phyloP scores from a whole-genome alignment of 2,113 vertebrate genomes.

The Oreochromis tanganicae region DNA sequence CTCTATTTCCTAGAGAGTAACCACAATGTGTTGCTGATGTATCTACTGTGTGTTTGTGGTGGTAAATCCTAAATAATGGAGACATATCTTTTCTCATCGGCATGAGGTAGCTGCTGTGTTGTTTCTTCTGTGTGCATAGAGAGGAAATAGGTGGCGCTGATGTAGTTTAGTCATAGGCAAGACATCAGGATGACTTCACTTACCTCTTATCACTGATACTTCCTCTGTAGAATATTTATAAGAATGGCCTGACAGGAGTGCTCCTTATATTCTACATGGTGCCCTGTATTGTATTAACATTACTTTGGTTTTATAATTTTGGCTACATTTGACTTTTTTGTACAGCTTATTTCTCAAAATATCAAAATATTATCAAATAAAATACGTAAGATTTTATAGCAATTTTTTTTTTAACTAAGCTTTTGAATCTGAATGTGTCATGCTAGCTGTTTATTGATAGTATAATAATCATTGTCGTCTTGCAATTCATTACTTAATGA shows the following conservation, averaged over 20 bases:
- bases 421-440: no score
- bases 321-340: neutral
- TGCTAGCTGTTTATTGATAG: no score
- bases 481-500: no score
- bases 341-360: neutral
- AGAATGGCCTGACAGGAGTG: neutral
- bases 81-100: fast-evolving
- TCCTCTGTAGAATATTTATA: neutral
- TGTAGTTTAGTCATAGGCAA: neutral
- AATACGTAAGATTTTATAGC: no score
- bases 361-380: neutral
- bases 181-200: neutral
- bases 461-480: no score
- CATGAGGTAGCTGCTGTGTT: neutral
- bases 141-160: neutral
- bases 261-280: neutral
- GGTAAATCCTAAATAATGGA: fast-evolving
- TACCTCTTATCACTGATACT: fast-evolving
- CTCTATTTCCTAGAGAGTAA: neutral
- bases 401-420: no score
- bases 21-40: fast-evolving
- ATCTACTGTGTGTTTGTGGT: neutral
- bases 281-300: neutral
- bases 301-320: neutral
- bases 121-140: neutral